Evolutionary conservation across 2,888 invertebrate species (phyloP).

Genomic region (Quadroppia sp.): DNA sequence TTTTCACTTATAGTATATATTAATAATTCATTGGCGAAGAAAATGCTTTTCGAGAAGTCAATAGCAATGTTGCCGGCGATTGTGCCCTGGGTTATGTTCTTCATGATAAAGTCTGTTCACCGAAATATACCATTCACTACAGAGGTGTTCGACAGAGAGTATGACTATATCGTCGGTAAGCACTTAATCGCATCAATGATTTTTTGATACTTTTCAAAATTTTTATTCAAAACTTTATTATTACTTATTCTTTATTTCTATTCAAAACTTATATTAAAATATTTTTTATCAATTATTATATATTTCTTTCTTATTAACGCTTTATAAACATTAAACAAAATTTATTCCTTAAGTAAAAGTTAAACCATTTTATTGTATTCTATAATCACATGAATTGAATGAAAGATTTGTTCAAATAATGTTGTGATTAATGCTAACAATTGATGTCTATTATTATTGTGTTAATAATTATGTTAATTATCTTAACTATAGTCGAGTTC

Average conservation of each 20-base stretch:
- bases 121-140: constrained; percentile 41
- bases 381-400: background rate
- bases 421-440: background rate
- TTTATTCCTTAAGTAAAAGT: constrained; percentile 15
- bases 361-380: background rate
- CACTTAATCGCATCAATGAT: background rate
- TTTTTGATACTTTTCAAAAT: background rate
- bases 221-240: background rate
- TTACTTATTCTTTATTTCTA: background rate
- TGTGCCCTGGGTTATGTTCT: constrained; percentile 39
- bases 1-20: too few relatives aligned
- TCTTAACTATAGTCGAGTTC: constrained; percentile 12
- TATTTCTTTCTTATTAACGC: too few relatives aligned
- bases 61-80: constrained; percentile 43
- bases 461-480: constrained; percentile 24
- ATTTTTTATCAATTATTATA: too few relatives aligned
- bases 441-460: constrained; percentile 27
- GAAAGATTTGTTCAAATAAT: background rate
- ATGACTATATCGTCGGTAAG: constrained; percentile 63
- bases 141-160: constrained; percentile 46
- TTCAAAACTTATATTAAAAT: background rate
- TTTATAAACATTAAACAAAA: background rate
- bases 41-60: constrained; percentile 19
- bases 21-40: background rate
- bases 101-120: constrained; percentile 32